phyloP scores from a whole-genome alignment of 2,113 vertebrate genomes.

The Athene noctua region DNA sequence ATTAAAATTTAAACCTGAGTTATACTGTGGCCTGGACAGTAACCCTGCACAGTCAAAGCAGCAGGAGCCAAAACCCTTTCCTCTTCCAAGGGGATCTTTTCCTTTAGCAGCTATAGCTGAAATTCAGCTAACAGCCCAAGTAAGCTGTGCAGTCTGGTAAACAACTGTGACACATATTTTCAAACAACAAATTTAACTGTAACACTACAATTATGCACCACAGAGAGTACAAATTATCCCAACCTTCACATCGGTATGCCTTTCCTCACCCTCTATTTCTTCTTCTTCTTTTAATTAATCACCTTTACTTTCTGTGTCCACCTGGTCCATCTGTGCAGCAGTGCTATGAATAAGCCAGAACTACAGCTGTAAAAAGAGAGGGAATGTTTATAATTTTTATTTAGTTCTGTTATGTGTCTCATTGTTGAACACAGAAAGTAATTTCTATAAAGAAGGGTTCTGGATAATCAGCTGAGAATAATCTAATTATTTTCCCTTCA shows the following conservation, averaged over 20 bases:
- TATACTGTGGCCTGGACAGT: not conserved
- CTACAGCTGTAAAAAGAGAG: not conserved
- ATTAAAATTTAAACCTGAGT: not conserved
- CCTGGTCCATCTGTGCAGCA: not conserved
- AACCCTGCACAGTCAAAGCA: not conserved
- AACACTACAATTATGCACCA: not conserved
- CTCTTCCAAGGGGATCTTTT: not conserved
- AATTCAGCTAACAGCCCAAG: not conserved
- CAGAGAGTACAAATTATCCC: not conserved
- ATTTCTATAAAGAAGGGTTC: not conserved
- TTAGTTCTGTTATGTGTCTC: not conserved
- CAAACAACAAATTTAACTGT: not conserved
- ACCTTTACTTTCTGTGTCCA: not conserved
- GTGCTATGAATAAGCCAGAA: not conserved
- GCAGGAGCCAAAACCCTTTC: not conserved
- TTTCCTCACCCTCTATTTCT: not conserved
- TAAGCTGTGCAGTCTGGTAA: not conserved
- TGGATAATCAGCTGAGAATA: not conserved
- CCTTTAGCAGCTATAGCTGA: not conserved
- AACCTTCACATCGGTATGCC: not conserved
- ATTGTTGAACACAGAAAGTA: not conserved
- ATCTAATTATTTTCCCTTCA: not conserved
- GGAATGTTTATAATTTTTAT: not conserved
- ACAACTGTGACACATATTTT: not conserved
- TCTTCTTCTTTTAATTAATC: not conserved